These are phyloP conservation scores for Simalia tracyae DNA, from an alignment of 2,797 vertebrate species.

Conservation along the genomic window DNA sequence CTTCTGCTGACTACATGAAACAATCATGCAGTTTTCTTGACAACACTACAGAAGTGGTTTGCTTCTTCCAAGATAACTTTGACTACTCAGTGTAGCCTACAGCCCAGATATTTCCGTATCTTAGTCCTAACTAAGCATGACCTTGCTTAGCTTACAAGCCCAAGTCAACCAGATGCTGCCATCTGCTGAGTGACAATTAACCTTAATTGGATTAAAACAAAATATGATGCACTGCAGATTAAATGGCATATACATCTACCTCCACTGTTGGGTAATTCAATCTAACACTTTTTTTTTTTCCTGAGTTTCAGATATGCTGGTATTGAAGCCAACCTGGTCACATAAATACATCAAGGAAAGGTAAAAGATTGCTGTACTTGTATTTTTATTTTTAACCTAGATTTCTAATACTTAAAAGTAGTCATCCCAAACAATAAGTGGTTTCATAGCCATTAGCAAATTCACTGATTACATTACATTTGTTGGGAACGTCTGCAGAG, in stretches of 20 bases:
- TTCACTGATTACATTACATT: slow-evolving; percentile 18
- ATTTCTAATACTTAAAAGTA: slow-evolving; percentile 6
- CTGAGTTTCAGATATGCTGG: background rate
- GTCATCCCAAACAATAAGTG: slow-evolving; percentile 29
- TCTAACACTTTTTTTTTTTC: too few species aligned
- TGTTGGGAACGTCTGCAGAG: slow-evolving; percentile 1
- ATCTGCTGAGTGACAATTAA: background rate
- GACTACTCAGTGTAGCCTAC: too few species aligned
- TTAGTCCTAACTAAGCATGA: too few species aligned
- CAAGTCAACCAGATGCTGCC: too few species aligned
- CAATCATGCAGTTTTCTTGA: too few species aligned
- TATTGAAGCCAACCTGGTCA: background rate
- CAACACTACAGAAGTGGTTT: too few species aligned
- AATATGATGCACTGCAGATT: background rate
- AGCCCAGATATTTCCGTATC: too few species aligned
- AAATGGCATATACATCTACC: background rate
- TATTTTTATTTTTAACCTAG: slow-evolving; percentile 12
- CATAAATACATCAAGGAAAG: background rate
- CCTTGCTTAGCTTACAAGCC: too few species aligned
- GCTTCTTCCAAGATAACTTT: too few species aligned
- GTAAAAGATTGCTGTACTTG: background rate
- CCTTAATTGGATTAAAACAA: background rate
- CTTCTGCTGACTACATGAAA: too few species aligned
- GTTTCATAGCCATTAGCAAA: slow-evolving; percentile 31
- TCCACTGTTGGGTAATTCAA: accelerated